phyloP scores from a whole-genome alignment of 1,140 invertebrate species.

The Calosoma granatense region DNA sequence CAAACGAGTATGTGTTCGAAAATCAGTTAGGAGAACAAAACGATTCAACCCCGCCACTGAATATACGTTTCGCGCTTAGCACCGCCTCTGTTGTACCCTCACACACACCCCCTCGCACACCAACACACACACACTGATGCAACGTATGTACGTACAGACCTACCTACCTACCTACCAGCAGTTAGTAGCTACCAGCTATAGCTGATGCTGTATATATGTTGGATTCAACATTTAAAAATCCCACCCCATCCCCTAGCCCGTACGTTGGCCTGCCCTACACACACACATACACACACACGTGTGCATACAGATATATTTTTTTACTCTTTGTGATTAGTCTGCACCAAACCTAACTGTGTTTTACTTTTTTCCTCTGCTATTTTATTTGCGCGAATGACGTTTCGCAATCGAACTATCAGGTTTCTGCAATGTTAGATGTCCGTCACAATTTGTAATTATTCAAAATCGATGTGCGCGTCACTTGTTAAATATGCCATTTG shows the following conservation, averaged over 20 bases:
- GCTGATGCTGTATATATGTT: no score
- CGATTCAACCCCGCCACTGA: slow-evolving; percentile 19
- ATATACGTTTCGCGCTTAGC: slow-evolving; percentile 4
- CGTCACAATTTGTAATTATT: background rate
- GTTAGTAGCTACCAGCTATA: no score
- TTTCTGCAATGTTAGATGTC: background rate
- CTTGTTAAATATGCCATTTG: background rate
- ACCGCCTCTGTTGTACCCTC: slow-evolving; percentile 11
- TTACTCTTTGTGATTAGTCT: slow-evolving; percentile 35
- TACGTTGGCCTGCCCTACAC: slow-evolving; percentile 9
- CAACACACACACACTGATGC: slow-evolving; percentile 23
- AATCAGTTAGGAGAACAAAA: slow-evolving; percentile 35
- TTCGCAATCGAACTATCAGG: background rate
- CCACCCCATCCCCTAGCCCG: no score
- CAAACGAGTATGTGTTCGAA: slow-evolving; percentile 31
- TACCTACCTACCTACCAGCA: no score
- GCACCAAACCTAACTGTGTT: slow-evolving; percentile 22
- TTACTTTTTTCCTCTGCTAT: slow-evolving; percentile 28
- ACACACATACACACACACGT: slow-evolving; percentile 26
- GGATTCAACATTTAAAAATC: no score
- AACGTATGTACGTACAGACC: slow-evolving; percentile 11
- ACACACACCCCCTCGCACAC: slow-evolving; percentile 13
- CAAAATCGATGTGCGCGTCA: background rate
- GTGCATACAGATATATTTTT: no score
- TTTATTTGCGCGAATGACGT: background rate